Evolutionary conservation across 1,140 invertebrate species (phyloP), one percentile per base, ranked within the genome.

Genomic region (Atta texana): DNA sequence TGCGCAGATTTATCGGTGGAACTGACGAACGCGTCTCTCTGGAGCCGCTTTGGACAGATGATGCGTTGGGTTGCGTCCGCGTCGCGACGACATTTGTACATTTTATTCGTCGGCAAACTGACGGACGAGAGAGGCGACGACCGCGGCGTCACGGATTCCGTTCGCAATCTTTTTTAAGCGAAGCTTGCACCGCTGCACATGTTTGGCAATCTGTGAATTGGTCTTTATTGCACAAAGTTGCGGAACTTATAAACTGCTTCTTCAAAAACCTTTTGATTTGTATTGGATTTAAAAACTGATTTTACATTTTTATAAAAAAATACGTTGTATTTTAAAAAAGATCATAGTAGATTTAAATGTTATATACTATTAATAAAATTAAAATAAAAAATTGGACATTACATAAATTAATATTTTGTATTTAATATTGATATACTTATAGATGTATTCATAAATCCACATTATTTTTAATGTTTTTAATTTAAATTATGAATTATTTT

Each of bases 31-130:
- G 76, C n/a, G 49, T 55, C 53, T 21, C 12, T 71, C 53, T 59
- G 10, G 5, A 72, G 34, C 66, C n/a, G 31, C 31, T 55, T 80
- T 55, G 49, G n/a, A 80, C 49, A 34, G 49, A 72, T 72, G 64
- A 81, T 69, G 51, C 51, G 14, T 81, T 34, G 31, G 16, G 64
- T 39, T 14, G 63, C 63, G 21, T 69, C 75, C n/a, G 63, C 63
- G 31, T 55, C 75, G 77, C 77, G 63, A 78, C 18, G 63, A 72
- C 53, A 72, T 80, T 68, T 69, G 28, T 68, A 39, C 49, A 24
- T 28, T 66, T 57, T 55, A 69, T n/a, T 59, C 28, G 66, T 57
- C 53, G 53, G 14, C 16, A n/a, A 68, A n/a, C 7, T 66, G 24
- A 66, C 16, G 6, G 12, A 78, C 24, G 39, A 49, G 18, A 49